Conservation (phyloP, 2,113 vertebrate genomes). For the Thinocorus orbignyianus region DNA sequence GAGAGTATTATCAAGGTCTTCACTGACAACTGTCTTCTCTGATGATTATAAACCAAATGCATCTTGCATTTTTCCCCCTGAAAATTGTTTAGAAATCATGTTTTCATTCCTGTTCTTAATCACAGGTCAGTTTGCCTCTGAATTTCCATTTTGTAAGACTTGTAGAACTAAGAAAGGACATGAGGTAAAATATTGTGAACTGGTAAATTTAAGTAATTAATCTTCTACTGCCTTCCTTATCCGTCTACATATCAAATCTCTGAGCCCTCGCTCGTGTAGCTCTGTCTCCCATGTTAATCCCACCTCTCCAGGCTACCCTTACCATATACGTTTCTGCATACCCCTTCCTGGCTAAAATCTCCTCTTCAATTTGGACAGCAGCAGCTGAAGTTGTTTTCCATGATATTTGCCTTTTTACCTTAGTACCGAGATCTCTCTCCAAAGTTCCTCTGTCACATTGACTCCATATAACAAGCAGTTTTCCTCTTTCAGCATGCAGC, state of each 20-base stretch:
- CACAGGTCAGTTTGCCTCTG: background rate
- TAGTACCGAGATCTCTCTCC: background rate
- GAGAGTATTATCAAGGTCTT: background rate
- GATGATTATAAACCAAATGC: background rate
- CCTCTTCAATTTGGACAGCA: background rate
- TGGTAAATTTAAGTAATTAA: background rate
- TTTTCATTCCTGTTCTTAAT: background rate
- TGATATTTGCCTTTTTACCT: background rate
- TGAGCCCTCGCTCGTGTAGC: background rate
- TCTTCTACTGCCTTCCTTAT: background rate
- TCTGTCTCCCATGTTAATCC: background rate
- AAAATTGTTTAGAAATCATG: background rate
- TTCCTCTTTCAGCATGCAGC: background rate
- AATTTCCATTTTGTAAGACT: background rate
- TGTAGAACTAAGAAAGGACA: background rate
- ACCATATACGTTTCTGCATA: fast-evolving
- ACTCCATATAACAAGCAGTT: background rate
- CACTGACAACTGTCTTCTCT: background rate
- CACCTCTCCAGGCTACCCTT: background rate
- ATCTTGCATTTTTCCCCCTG: background rate
- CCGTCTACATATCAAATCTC: background rate
- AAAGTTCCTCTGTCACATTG: background rate
- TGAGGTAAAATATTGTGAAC: background rate
- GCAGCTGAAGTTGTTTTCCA: background rate
- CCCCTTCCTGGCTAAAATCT: background rate